Base-by-base conservation (phyloP, 2,888 invertebrate species). In the Rhogogaster chlorosoma region DNA sequence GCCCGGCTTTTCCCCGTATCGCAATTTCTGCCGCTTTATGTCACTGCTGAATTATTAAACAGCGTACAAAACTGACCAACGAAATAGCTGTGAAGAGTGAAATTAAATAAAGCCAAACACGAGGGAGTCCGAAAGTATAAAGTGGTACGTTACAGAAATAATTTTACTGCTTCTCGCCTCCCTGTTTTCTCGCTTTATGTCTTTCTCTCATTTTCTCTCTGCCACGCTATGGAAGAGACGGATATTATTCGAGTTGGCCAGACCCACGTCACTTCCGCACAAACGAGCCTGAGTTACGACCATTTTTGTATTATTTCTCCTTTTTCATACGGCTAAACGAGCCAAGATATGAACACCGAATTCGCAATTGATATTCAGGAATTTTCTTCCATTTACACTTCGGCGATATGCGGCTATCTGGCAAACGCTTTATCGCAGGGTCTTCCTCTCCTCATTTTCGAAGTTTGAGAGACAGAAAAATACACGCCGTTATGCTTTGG, bases 171-270 rank as follows among this genome's bases (percentile, higher is more conserved):
- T 22, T 42, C 15, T 71, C 9, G 42, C 42, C n/a, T 7, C 5
- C 18, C 15, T 6, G 5, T 15, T 26, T 64, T 32, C 6, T 32
- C 29, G 15, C 18, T 32, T 32, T 32, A 12, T 32, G 15, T 61
- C 26, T 22, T 61, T 26, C 10, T 61, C 22, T 22, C 26, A 3
- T 61, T 61, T 61, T 26, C 26, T 61, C 61, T n/a, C 22, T 26
- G 61, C 61, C 12, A 22, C 61, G 61, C 26, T 61, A 12, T 9
- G n/a, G 42, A 15, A 42, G 71, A 38, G 42, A 73, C 22, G 71
- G 71, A 73, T 73, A 73, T 73, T 73, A 42, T 73, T 73, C 22
- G 71, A 73, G 42, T 9, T 73, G 38, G 71, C 71, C 42, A 71
- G 42, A 71, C 38, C 71, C 71, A 38, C 38, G 71, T 38, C 71